Evolutionary conservation across 2,888 invertebrate genomes (phyloP), one percentile per base, ranked within the genome.

Genomic region (Cerastis rubricosa): DNA sequence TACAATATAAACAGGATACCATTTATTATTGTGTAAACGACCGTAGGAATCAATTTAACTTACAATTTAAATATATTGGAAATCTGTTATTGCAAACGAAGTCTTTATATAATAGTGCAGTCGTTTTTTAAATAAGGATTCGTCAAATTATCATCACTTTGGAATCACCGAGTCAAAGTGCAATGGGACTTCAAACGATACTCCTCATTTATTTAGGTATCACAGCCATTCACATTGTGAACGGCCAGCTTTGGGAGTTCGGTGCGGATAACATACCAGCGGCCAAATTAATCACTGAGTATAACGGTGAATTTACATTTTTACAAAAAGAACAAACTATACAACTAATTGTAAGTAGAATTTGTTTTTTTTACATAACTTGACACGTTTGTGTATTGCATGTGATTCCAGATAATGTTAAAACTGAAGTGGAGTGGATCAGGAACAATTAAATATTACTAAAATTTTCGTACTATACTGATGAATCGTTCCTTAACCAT

Each of bases 31-130:
- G 35, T 57, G 29, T 19, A 66, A 67, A 45, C 11, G 57, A 61
- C 54, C 25, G 82, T 80, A 74, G 65, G 40, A 83, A 85, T 84
- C 81, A 61, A 83, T 83, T 82, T 76, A 49, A 47, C 51, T 67
- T 49, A 47, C 85, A 83, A 61, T 63, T 22, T 12, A 54, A 70
- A 72, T 71, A 70, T 59, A 75, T 79, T 74, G 63, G 7, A 19
- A 61, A 59, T n/a, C 22, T 68, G 45, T 57, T 63, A 64, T 40
- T 45, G 49, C 19, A 64, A 40, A 69, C 9, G 7, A 40, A 49
- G 1, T 14, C 57, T 59, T n/a, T 59, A 61, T 69, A 75, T 51
- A 59, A 65, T 29, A 54, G 19, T 43, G 43, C 45, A 63, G 5
- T 66, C 25, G 19, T 47, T 71, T 54, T 29, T 51, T 63, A 75